phyloP scores from a whole-genome alignment of 1,140 invertebrate genomes.

The Samia ricini region DNA sequence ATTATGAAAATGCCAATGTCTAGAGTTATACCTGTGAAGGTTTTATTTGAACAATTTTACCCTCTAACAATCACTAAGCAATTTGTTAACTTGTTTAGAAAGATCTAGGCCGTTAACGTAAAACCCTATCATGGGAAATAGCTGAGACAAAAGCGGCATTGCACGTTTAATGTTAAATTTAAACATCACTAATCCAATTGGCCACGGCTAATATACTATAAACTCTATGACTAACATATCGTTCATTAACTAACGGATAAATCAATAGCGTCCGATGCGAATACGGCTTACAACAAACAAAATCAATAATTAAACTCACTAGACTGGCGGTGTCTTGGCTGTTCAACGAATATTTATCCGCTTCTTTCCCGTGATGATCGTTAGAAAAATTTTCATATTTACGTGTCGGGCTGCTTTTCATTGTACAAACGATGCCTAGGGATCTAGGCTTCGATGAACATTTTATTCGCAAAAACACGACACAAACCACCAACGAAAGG shows the following conservation, averaged over 20 bases:
- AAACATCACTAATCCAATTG: not conserved
- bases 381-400: conserved; percentile 75
- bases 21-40: not conserved
- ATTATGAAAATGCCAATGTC: not conserved
- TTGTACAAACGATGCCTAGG: conserved; percentile 59
- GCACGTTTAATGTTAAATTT: not conserved
- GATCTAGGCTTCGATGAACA: conserved; percentile 61
- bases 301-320: conserved; percentile 76
- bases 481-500: conserved; percentile 44
- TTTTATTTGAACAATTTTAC: not conserved
- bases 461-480: conserved; percentile 56
- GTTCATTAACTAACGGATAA: conserved; percentile 29
- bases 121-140: not conserved
- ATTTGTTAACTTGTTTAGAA: not conserved
- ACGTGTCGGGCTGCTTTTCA: conserved; percentile 74
- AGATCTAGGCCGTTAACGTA: conserved; percentile 4
- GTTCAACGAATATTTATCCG: conserved; percentile 72
- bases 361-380: conserved; percentile 67
- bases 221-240: conserved; percentile 18
- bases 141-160: not conserved
- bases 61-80: not conserved
- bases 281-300: conserved; percentile 55
- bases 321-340: conserved; percentile 76
- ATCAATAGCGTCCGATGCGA: conserved; percentile 58
- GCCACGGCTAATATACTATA: not conserved